These are phyloP conservation scores for Macropus fuliginosus DNA, from an alignment of 2,797 vertebrate species.

Conservation along the genomic window DNA sequence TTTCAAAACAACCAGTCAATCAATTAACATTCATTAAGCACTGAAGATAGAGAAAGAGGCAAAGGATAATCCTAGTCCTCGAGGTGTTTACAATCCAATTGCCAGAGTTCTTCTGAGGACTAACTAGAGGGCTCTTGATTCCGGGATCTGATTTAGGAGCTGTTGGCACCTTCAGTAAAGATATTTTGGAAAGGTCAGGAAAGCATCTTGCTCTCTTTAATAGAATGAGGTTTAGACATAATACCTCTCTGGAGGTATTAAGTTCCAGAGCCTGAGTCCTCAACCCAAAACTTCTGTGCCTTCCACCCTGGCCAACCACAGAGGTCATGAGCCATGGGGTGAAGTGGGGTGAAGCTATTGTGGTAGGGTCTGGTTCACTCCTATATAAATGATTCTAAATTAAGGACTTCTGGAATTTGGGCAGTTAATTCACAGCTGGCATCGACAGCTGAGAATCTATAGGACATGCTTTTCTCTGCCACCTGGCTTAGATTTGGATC, in stretches of 20 bases:
- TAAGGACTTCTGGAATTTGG: slow-evolving; percentile 32
- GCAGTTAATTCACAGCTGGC: slow-evolving; percentile 36
- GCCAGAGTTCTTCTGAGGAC: neutral
- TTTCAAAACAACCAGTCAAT: neutral
- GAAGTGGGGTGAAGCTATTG: neutral
- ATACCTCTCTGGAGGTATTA: neutral
- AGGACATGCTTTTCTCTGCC: neutral
- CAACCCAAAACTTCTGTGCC: neutral
- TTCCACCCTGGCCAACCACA: neutral
- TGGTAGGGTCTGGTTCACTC: neutral
- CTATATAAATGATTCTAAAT: slow-evolving; percentile 24
- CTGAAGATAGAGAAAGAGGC: neutral
- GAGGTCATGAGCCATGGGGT: neutral
- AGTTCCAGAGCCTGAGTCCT: neutral
- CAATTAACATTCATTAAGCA: neutral
- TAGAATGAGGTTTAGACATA: neutral
- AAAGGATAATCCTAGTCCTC: neutral
- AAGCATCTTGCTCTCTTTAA: neutral
- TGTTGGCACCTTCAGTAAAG: neutral
- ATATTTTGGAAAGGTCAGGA: neutral
- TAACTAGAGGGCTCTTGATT: neutral
- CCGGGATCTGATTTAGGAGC: neutral
- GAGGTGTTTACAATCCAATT: neutral
- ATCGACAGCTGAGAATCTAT: slow-evolving; percentile 39
- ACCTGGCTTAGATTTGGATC: neutral